phyloP scores from a whole-genome alignment of 2,888 invertebrate species.

The Monopis laevigella region DNA sequence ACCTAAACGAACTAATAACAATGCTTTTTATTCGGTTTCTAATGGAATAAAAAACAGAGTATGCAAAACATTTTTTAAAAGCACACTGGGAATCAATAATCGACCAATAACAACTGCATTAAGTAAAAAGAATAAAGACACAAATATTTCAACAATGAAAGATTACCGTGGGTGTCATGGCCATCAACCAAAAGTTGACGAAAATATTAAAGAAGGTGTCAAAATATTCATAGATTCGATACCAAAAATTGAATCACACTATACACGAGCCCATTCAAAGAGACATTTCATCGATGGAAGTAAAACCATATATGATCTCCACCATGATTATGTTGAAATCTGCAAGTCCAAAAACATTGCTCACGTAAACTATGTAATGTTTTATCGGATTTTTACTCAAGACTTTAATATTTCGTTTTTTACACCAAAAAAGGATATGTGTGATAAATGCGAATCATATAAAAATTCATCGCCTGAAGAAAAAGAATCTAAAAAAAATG shows the following conservation, averaged over 20 bases:
- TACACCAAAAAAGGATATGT: constrained; percentile 5
- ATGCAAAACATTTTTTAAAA: too few relatives aligned
- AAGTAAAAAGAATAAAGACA: too few relatives aligned
- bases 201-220: constrained; percentile 4
- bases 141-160: too few relatives aligned
- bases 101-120: too few relatives aligned
- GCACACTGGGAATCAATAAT: too few relatives aligned
- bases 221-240: constrained; percentile 15
- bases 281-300: constrained; percentile 17
- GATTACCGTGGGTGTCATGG: constrained; percentile 5
- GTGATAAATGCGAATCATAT: constrained; percentile 1
- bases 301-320: constrained; percentile 18
- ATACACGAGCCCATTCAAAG: constrained; percentile 15
- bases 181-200: background rate
- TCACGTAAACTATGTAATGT: background rate
- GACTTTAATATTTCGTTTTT: too few relatives aligned
- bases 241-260: constrained; percentile 19
- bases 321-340: constrained; percentile 16
- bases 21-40: too few relatives aligned
- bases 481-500: too few relatives aligned
- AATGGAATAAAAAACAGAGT: too few relatives aligned
- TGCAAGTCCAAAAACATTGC: background rate
- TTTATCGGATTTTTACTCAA: background rate
- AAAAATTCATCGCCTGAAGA: background rate
- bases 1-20: too few relatives aligned